Percentiles rank a stretch among this genome's conserved stretches.
Conservation (phyloP, 2,797 vertebrate species). For the Crocidura indochinensis region DNA sequence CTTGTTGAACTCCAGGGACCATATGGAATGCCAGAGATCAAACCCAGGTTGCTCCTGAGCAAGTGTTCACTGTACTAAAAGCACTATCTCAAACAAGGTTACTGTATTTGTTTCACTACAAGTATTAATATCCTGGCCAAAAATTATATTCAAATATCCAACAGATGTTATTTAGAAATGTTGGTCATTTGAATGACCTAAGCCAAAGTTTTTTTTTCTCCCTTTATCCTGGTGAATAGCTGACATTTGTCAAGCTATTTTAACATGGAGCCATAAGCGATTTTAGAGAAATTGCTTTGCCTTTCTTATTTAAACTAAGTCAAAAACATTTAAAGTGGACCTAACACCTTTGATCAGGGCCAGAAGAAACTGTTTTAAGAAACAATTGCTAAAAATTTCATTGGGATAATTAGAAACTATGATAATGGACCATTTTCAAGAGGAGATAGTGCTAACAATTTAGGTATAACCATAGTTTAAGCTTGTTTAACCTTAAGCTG, state of each 20-base stretch:
- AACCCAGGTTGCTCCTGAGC: too few relatives aligned
- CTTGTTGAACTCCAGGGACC: too few relatives aligned
- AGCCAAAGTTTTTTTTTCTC: neutral
- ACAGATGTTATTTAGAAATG: constrained; percentile 21
- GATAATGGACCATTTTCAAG: neutral
- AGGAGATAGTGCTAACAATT: neutral
- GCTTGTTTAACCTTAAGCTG: neutral
- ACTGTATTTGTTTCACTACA: neutral
- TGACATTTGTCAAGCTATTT: neutral
- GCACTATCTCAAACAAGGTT: neutral
- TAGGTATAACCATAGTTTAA: neutral
- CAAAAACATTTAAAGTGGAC: neutral
- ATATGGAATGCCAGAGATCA: too few relatives aligned
- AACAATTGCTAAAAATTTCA: neutral
- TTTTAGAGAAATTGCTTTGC: neutral
- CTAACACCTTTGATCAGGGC: neutral
- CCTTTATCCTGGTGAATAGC: neutral
- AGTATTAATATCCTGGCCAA: neutral
- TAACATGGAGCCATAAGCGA: neutral
- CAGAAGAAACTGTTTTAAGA: neutral
- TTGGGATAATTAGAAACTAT: neutral
- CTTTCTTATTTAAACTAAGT: neutral
- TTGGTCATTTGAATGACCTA: constrained; percentile 32
- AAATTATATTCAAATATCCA: constrained; percentile 37
- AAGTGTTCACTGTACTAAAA: too few relatives aligned